These are phyloP conservation scores for Apis laboriosa DNA, from an alignment of 1,140 invertebrate species.

Conservation along the genomic window DNA sequence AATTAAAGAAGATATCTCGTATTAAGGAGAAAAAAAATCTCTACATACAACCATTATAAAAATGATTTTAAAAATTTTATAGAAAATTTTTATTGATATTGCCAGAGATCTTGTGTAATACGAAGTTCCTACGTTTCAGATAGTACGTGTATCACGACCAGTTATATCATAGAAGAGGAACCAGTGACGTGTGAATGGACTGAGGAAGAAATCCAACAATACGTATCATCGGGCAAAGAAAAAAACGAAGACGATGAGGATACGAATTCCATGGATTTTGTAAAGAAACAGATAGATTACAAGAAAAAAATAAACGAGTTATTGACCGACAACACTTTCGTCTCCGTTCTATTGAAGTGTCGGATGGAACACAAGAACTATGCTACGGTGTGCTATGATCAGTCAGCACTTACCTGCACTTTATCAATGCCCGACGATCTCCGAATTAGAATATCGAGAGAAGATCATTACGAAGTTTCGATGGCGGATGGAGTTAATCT, in stretches of 20 bases:
- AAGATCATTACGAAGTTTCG: conserved; percentile 65
- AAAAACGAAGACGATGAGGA: neutral
- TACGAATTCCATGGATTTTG: neutral
- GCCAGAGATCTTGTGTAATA: neutral
- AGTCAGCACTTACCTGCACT: conserved; percentile 67
- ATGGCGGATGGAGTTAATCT: conserved; percentile 60
- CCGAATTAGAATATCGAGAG: conserved; percentile 55
- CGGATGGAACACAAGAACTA: conserved; percentile 82
- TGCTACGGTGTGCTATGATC: conserved; percentile 79
- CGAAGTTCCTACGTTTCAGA: conserved; percentile 64
- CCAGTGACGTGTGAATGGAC: conserved; percentile 70
- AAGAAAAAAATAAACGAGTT: conserved; percentile 54
- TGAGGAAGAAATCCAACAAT: conserved; percentile 64
- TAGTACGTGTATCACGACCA: conserved; percentile 80
- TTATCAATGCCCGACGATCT: conserved; percentile 67
- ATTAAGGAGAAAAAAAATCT: too few relatives aligned
- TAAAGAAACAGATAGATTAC: neutral
- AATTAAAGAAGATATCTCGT: too few relatives aligned
- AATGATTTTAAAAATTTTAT: neutral
- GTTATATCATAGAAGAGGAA: conserved; percentile 76
- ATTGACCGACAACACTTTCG: conserved; percentile 77
- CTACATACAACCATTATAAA: neutral
- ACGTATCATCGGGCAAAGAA: conserved; percentile 41
- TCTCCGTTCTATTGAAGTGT: conserved; percentile 79
- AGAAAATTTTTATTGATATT: neutral